phyloP scores from a whole-genome alignment of 1,140 invertebrate species.

The Penaeus chinensis region DNA sequence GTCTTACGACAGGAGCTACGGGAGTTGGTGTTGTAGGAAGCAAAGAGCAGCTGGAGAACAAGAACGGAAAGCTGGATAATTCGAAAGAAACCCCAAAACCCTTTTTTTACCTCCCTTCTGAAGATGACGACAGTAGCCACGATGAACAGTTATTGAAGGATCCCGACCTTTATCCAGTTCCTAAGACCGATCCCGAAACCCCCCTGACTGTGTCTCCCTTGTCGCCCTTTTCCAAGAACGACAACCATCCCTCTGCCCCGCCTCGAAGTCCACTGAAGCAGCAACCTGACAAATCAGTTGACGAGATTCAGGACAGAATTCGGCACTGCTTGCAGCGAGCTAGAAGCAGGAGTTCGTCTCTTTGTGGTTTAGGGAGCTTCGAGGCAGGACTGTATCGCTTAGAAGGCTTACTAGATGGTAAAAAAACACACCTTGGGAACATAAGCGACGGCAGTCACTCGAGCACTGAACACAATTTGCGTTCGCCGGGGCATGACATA shows the following conservation, averaged over 20 bases:
- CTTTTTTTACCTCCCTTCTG: constrained; percentile 54
- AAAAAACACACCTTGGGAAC: background rate
- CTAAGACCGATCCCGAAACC: constrained; percentile 20
- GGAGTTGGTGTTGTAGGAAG: constrained; percentile 11
- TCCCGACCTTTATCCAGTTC: constrained; percentile 50
- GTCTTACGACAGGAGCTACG: background rate
- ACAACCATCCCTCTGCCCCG: background rate
- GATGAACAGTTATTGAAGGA: constrained; percentile 25
- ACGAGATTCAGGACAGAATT: constrained; percentile 42
- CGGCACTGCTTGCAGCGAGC: constrained; percentile 45
- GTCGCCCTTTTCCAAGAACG: background rate
- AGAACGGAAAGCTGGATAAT: constrained; percentile 32
- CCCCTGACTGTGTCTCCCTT: background rate
- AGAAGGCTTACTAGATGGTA: constrained; percentile 30
- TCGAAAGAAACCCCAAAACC: constrained; percentile 33
- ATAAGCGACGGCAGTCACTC: too few species aligned
- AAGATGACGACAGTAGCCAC: constrained; percentile 40
- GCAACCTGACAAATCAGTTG: background rate
- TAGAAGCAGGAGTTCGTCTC: constrained; percentile 35
- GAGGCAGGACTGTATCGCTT: constrained; percentile 52
- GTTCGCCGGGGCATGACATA: constrained; percentile 31
- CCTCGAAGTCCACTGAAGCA: constrained; percentile 28
- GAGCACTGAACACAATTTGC: background rate
- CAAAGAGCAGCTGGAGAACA: background rate
- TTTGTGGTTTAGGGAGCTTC: constrained; percentile 46